These are phyloP conservation scores for Drosophila neonasuta DNA, from an alignment of 2,888 invertebrate genomes.

Conservation along the genomic window DNA sequence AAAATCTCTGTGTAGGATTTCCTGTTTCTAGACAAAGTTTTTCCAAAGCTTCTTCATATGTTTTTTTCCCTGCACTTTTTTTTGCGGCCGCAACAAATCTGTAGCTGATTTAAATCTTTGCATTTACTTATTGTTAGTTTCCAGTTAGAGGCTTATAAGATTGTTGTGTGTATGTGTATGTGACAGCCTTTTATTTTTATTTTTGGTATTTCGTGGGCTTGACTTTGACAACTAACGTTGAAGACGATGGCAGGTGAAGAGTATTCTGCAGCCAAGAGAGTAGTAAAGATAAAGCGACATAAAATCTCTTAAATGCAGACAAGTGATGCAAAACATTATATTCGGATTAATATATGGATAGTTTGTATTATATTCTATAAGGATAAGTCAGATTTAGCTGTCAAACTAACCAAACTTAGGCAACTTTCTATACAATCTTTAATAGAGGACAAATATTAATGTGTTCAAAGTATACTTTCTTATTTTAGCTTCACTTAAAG, in stretches of 20 bases:
- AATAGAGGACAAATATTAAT: no score
- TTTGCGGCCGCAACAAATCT: constrained; percentile 59
- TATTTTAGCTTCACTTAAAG: no score
- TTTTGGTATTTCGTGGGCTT: constrained; percentile 60
- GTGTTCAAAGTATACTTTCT: no score
- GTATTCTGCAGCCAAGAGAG: constrained; percentile 15
- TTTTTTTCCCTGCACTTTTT: constrained; percentile 10
- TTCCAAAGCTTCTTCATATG: constrained; percentile 42
- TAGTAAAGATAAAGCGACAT: background rate
- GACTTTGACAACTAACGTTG: constrained; percentile 59
- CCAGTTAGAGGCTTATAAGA: constrained; percentile 63
- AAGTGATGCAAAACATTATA: background rate
- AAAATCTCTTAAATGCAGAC: constrained; percentile 3
- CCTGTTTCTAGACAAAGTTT: constrained; percentile 64
- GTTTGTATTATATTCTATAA: no score
- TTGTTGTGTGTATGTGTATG: constrained; percentile 23
- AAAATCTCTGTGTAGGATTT: constrained; percentile 69
- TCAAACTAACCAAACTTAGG: no score
- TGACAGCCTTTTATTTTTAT: constrained; percentile 27
- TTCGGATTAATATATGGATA: background rate
- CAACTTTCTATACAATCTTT: no score
- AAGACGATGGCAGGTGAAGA: constrained; percentile 47
- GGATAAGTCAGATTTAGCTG: no score
- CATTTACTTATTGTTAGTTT: constrained; percentile 73
- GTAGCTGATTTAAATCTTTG: constrained; percentile 69